A percentile compares a stretch with the other conserved stretches of the same genome.
These are phyloP conservation scores for Andrena bicolor DNA, from an alignment of 2,888 invertebrate species.

Conservation along the genomic window DNA sequence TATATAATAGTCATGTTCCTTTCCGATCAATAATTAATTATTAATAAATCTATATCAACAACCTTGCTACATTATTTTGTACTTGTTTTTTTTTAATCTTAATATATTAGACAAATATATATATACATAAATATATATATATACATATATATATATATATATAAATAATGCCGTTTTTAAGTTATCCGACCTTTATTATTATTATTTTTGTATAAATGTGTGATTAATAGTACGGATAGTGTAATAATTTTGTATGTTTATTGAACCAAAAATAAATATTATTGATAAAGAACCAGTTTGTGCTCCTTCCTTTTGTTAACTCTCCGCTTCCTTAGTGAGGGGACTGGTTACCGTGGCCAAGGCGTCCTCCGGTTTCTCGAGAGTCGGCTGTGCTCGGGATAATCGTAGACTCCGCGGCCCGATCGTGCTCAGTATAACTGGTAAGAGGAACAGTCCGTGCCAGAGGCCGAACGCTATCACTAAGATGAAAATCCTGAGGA, in stretches of 20 bases:
- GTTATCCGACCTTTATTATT: constrained; percentile 79
- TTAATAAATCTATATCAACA: constrained; percentile 78
- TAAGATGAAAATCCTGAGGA: constrained; percentile 91
- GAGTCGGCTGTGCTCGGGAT: neutral
- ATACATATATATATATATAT: constrained; percentile 62
- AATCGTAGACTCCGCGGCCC: constrained; percentile 86
- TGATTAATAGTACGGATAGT: constrained; percentile 84
- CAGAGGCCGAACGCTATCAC: constrained; percentile 92
- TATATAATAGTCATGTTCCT: constrained; percentile 81
- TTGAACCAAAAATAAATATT: constrained; percentile 85
- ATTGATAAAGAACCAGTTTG: constrained; percentile 81
- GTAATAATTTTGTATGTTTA: constrained; percentile 85
- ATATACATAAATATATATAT: constrained; percentile 64
- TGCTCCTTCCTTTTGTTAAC: constrained; percentile 25
- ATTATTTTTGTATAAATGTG: constrained; percentile 85
- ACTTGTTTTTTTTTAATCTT: constrained; percentile 77
- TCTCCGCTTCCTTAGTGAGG: constrained; percentile 52
- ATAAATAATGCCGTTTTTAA: constrained; percentile 80
- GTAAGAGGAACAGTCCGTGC: constrained; percentile 91
- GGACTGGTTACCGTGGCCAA: constrained; percentile 35
- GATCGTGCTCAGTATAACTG: constrained; percentile 90
- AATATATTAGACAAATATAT: constrained; percentile 74
- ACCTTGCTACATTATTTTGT: constrained; percentile 82
- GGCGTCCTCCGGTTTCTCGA: constrained; percentile 3
- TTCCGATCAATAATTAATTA: constrained; percentile 75